Evolutionary conservation across 1,140 invertebrate genomes (phyloP).

Genomic region (Pseudomyrmex flavicornis): DNA sequence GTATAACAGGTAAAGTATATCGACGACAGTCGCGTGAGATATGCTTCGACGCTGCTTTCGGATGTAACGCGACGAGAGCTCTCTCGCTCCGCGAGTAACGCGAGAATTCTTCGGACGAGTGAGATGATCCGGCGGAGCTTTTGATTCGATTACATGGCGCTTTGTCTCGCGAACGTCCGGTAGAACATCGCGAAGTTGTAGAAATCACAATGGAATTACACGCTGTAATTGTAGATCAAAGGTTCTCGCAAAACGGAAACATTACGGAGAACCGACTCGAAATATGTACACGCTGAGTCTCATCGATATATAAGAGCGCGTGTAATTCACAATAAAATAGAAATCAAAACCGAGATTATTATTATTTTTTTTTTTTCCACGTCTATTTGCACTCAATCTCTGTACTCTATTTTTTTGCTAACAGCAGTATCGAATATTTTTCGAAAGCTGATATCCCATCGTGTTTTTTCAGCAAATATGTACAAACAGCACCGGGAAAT

Average conservation of each 20-base stretch:
- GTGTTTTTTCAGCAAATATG: too few relatives aligned
- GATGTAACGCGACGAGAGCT: background rate
- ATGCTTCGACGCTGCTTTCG: background rate
- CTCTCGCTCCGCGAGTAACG: background rate
- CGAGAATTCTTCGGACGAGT: constrained; percentile 1
- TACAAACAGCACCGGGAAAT: too few relatives aligned
- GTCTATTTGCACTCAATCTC: too few relatives aligned
- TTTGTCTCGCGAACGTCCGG: constrained; percentile 2
- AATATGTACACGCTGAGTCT: too few relatives aligned
- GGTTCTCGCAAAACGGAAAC: background rate
- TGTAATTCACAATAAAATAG: too few relatives aligned
- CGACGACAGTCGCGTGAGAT: too few relatives aligned
- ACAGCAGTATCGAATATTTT: too few relatives aligned
- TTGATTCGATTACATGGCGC: constrained; percentile 14
- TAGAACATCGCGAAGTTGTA: background rate
- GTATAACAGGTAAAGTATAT: constrained; percentile 28
- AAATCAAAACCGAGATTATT: too few relatives aligned
- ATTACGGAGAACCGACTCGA: background rate
- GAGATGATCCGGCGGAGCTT: background rate
- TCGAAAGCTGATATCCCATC: too few relatives aligned
- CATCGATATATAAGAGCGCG: too few relatives aligned
- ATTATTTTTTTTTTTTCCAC: too few relatives aligned
- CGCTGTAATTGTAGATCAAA: constrained; percentile 37
- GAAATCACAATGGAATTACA: constrained; percentile 22
- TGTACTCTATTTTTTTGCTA: too few relatives aligned